Conservation (phyloP, 2,113 vertebrate genomes). For the Cricetomys ansorgei region DNA sequence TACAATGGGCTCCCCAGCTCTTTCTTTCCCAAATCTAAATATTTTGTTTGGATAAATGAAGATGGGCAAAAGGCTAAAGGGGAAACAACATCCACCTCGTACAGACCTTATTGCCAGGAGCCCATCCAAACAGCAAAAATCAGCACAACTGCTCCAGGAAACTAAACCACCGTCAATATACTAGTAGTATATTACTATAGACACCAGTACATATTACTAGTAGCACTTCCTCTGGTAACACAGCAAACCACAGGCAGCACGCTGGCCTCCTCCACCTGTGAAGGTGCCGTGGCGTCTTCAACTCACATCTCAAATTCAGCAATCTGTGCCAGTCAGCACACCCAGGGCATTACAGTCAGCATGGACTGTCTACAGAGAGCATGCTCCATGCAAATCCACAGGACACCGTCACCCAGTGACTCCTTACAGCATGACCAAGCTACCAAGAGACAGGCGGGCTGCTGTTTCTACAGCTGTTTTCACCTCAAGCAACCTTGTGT, state of each 20-base stretch:
- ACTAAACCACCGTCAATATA: not conserved
- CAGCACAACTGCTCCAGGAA: not conserved
- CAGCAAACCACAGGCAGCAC: not conserved
- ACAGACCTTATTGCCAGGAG: not conserved
- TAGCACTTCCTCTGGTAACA: not conserved
- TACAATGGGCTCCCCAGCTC: not conserved
- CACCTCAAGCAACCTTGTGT: not conserved
- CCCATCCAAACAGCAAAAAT: not conserved
- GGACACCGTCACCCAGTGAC: not conserved
- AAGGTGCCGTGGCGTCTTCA: not conserved
- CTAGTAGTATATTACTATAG: too few species aligned
- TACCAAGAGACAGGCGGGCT: not conserved
- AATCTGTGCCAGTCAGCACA: not conserved
- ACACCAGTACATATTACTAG: too few species aligned
- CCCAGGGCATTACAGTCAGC: too few species aligned
- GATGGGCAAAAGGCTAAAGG: not conserved
- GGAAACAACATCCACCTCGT: not conserved
- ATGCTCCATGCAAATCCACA: accelerated
- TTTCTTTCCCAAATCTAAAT: not conserved
- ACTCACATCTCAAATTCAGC: not conserved
- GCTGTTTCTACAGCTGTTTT: not conserved
- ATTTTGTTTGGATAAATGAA: conserved; percentile 14
- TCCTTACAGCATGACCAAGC: not conserved
- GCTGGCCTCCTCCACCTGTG: accelerated
- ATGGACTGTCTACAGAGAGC: not conserved